phyloP scores from a whole-genome alignment of 2,888 invertebrate species.

The Deroplatys truncata region DNA sequence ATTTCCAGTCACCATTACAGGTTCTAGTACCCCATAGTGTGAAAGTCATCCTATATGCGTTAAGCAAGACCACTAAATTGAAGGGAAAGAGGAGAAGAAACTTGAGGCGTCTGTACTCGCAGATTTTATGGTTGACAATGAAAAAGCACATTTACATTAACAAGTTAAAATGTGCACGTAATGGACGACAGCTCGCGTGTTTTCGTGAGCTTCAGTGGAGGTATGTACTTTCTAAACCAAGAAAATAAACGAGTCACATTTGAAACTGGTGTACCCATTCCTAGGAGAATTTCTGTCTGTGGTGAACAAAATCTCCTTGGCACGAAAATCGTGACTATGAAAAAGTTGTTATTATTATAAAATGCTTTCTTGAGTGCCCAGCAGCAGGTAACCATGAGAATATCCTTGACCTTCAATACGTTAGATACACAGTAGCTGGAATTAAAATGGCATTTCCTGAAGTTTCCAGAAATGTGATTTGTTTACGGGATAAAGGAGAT shows the following conservation, averaged over 20 bases:
- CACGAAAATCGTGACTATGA: background rate
- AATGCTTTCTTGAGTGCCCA: background rate
- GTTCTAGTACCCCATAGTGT: no score
- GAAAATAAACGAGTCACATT: background rate
- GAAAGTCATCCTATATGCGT: no score
- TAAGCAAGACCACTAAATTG: no score
- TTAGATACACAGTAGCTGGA: background rate
- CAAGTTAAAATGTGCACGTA: background rate
- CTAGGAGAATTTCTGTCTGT: background rate
- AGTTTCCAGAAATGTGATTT: no score
- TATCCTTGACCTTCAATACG: background rate
- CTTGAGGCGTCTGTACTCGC: background rate
- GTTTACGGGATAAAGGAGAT: no score
- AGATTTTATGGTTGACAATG: background rate
- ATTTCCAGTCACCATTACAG: no score
- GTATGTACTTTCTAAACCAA: background rate
- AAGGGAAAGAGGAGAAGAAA: background rate
- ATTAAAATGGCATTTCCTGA: background rate
- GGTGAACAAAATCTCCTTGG: background rate
- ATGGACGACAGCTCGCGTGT: background rate
- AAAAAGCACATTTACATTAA: background rate
- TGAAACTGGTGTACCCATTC: background rate
- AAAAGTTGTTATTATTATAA: background rate
- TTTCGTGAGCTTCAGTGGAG: background rate
- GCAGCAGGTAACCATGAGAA: background rate